phyloP scores from a whole-genome alignment of 2,888 invertebrate genomes.

The Hirtodrosophila duncani region DNA sequence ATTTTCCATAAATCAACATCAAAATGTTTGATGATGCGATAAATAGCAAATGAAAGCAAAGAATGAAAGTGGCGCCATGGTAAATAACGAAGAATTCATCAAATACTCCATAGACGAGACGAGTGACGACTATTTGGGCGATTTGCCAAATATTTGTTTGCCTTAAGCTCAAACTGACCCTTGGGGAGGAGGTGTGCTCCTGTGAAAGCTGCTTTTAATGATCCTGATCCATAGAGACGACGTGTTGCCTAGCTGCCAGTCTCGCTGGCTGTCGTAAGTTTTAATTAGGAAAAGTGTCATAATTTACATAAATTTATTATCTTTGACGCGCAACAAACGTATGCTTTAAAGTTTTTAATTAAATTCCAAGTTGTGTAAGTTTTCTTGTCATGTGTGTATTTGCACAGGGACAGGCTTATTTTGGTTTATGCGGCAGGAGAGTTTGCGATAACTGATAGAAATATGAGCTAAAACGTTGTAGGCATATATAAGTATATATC shows the following conservation, averaged over 20 bases:
- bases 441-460: slow-evolving; percentile 3
- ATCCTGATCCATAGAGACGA: no score
- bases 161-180: slow-evolving; percentile 3
- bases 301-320: slow-evolving; percentile 62
- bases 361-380: slow-evolving; percentile 52
- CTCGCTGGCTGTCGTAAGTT: slow-evolving; percentile 28
- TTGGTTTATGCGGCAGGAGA: slow-evolving; percentile 16
- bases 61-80: slow-evolving; percentile 23
- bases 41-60: slow-evolving; percentile 59
- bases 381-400: slow-evolving; percentile 5
- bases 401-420: background rate
- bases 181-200: no score
- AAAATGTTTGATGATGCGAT: slow-evolving; percentile 73
- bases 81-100: slow-evolving; percentile 17
- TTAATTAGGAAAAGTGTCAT: slow-evolving; percentile 54
- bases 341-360: slow-evolving; percentile 65
- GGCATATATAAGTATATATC: no score
- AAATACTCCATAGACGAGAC: slow-evolving; percentile 9
- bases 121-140: no score
- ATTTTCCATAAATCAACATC: slow-evolving; percentile 72
- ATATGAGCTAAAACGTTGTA: background rate
- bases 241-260: background rate
- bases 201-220: no score
- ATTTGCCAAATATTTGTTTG: slow-evolving; percentile 22
- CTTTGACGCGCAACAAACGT: slow-evolving; percentile 24